A percentile compares a stretch with the other conserved stretches of the same genome.
These are phyloP conservation scores for Drosophila suzukii DNA, from an alignment of 1,140 invertebrate species.

Conservation along the genomic window DNA sequence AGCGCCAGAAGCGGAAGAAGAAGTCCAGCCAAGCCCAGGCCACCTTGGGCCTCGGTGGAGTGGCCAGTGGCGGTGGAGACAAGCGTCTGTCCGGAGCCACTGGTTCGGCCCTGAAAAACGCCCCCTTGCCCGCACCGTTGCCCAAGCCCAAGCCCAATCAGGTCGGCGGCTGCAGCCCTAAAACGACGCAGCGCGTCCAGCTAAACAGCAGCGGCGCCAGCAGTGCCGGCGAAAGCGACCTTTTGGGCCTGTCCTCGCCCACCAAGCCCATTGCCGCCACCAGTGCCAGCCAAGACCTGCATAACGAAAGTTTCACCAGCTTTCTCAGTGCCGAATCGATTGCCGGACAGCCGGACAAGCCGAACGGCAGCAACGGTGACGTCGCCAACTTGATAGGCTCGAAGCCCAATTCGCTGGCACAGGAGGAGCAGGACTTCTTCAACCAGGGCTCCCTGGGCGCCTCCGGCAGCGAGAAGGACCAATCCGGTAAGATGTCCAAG, in stretches of 20 bases:
- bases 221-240: slow-evolving; percentile 84
- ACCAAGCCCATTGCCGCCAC: slow-evolving; percentile 72
- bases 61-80: slow-evolving; percentile 66
- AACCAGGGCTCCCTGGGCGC: slow-evolving; percentile 88
- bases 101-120: slow-evolving; percentile 48
- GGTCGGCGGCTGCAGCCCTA: slow-evolving; percentile 87
- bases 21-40: slow-evolving; percentile 86
- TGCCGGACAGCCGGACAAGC: slow-evolving; percentile 53
- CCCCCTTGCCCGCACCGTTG: slow-evolving; percentile 84
- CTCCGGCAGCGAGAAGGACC: slow-evolving; percentile 86
- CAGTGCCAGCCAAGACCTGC: slow-evolving; percentile 85
- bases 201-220: slow-evolving; percentile 85
- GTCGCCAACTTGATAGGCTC: slow-evolving; percentile 29
- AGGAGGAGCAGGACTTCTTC: slow-evolving; percentile 95
- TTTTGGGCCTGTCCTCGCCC: slow-evolving; percentile 85
- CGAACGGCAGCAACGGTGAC: slow-evolving; percentile 69
- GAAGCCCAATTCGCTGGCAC: slow-evolving; percentile 86
- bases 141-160: slow-evolving; percentile 84
- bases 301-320: slow-evolving; percentile 91
- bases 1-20: slow-evolving; percentile 91
- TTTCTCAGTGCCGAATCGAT: slow-evolving; percentile 89
- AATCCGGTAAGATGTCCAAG: slow-evolving; percentile 94
- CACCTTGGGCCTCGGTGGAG: slow-evolving; percentile 65
- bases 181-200: slow-evolving; percentile 86
- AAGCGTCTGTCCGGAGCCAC: slow-evolving; percentile 44